Evolutionary conservation across 2,888 invertebrate genomes (phyloP).

Genomic region (Nemotelus nigrinus): DNA sequence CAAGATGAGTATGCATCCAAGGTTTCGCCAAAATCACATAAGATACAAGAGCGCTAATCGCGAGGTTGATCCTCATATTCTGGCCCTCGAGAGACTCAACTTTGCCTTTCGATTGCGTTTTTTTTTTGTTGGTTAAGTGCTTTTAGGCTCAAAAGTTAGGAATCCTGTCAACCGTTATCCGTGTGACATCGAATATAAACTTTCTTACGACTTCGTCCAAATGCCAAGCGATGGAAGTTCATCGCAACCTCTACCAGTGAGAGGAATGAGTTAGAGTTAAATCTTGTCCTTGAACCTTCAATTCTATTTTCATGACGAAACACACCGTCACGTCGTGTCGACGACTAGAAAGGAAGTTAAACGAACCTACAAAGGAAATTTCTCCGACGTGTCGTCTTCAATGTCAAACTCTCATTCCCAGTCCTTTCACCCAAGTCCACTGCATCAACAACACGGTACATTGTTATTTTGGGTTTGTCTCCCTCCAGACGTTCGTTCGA

Average conservation of each 20-base stretch:
- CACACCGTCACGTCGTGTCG: too few relatives aligned
- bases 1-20: too few relatives aligned
- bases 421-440: not conserved
- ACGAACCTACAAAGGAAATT: slow-evolving; percentile 47
- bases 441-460: too few relatives aligned
- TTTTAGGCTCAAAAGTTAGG: slow-evolving; percentile 1
- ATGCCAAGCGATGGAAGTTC: too few relatives aligned
- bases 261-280: not conserved
- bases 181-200: slow-evolving; percentile 17
- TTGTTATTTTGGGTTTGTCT: not conserved
- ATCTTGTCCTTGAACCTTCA: not conserved
- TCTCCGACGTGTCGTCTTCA: not conserved
- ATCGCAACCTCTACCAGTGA: not conserved
- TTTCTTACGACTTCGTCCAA: not conserved
- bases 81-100: too few relatives aligned
- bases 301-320: too few relatives aligned
- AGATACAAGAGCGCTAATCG: too few relatives aligned
- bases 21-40: too few relatives aligned
- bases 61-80: too few relatives aligned
- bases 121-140: not conserved
- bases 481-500: not conserved
- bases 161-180: slow-evolving; percentile 25
- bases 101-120: not conserved
- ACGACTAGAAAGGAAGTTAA: slow-evolving; percentile 39
- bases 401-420: not conserved